These are phyloP conservation scores for Aleiodes alternator DNA, from an alignment of 2,888 invertebrate genomes.

Conservation along the genomic window DNA sequence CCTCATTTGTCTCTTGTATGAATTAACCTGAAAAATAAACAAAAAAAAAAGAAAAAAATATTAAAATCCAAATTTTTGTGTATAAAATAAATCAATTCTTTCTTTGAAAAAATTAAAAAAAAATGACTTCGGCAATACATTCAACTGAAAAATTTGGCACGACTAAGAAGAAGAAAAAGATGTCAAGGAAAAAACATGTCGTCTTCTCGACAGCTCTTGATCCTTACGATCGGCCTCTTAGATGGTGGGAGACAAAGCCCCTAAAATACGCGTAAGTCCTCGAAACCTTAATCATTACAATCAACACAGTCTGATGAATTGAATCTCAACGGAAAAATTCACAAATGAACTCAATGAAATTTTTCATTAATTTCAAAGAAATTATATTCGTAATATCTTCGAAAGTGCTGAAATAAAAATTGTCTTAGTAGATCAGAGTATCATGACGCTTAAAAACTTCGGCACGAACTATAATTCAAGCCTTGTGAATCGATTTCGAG, in stretches of 20 bases:
- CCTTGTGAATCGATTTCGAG: slow-evolving; percentile 30
- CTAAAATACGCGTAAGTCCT: slow-evolving; percentile 61
- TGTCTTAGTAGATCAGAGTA: not conserved
- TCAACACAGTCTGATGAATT: not conserved
- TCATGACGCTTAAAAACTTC: slow-evolving; percentile 25
- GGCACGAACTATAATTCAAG: slow-evolving; percentile 39
- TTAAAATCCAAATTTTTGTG: slow-evolving; percentile 12
- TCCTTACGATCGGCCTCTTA: slow-evolving; percentile 54
- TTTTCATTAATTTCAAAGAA: slow-evolving; percentile 4
- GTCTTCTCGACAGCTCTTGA: slow-evolving; percentile 54
- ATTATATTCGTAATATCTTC: slow-evolving; percentile 1
- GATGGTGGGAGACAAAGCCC: slow-evolving; percentile 58
- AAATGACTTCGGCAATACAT: slow-evolving; percentile 32
- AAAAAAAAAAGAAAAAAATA: not conserved
- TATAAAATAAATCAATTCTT: slow-evolving; percentile 18
- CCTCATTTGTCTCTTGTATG: not conserved
- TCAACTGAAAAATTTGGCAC: slow-evolving; percentile 17
- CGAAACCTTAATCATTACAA: not conserved
- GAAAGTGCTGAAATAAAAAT: not conserved
- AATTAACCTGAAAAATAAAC: slow-evolving; percentile 6
- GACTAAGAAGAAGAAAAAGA: slow-evolving; percentile 25
- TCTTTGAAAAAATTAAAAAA: slow-evolving; percentile 6
- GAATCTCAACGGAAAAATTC: not conserved
- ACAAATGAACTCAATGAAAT: too few species aligned
- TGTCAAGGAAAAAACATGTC: slow-evolving; percentile 21